Evolutionary conservation across 2,888 invertebrate genomes (phyloP).

Genomic region (Dicyrtomina minuta): DNA sequence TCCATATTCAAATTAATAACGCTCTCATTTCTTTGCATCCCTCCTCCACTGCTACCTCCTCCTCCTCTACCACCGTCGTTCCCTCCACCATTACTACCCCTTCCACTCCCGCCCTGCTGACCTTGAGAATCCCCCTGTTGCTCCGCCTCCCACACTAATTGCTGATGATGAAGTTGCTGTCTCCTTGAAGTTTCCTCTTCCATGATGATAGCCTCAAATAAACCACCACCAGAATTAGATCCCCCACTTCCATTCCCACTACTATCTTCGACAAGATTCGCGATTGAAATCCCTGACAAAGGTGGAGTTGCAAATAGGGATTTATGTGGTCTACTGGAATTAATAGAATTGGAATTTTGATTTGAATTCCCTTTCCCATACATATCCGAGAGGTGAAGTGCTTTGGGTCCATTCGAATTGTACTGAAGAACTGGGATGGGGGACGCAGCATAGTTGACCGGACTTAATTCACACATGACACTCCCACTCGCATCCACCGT

Average conservation of each 20-base stretch:
- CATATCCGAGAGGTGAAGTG: conserved; percentile 7
- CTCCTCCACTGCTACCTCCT: too few species aligned
- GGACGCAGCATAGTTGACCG: conserved; percentile 14
- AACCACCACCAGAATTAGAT: too few species aligned
- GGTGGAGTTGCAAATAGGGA: neutral
- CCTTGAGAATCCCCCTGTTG: too few species aligned
- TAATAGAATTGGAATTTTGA: neutral
- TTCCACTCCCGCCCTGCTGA: too few species aligned
- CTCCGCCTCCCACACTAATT: too few species aligned
- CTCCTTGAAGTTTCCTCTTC: too few species aligned
- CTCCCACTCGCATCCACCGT: conserved; percentile 23
- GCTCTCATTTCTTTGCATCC: neutral
- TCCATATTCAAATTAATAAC: conserved; percentile 14
- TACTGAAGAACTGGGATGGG: conserved; percentile 22
- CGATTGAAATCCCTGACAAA: too few species aligned
- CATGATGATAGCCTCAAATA: too few species aligned
- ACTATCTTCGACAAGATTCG: too few species aligned
- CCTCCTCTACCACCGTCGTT: neutral
- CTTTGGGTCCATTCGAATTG: conserved; percentile 23
- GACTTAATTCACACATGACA: conserved; percentile 13
- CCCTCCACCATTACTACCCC: neutral
- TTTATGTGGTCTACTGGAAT: neutral
- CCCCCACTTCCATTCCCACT: too few species aligned
- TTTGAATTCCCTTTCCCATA: neutral
- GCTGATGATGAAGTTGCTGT: conserved; percentile 1